phyloP scores from a whole-genome alignment of 2,113 vertebrate genomes.

The Poicephalus meyeri region DNA sequence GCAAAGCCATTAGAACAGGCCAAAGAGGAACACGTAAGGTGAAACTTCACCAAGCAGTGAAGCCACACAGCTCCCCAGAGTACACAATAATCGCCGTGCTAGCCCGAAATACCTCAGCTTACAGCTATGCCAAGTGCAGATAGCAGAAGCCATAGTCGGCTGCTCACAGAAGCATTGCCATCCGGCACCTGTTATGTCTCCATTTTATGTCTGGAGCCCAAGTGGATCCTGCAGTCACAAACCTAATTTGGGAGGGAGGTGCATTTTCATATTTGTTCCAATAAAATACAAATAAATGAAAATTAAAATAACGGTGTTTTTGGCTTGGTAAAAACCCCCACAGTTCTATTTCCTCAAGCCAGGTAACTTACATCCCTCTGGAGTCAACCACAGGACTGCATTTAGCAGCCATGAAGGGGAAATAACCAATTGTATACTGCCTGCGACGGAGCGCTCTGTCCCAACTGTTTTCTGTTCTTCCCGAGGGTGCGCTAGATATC shows the following conservation, averaged over 20 bases:
- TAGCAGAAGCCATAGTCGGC: background rate
- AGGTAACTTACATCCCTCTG: background rate
- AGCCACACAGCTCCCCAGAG: background rate
- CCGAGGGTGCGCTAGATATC: background rate
- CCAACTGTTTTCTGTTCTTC: background rate
- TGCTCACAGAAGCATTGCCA: background rate
- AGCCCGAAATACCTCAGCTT: background rate
- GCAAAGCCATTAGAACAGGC: background rate
- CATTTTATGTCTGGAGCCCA: background rate
- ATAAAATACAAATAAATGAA: background rate
- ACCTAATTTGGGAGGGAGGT: background rate
- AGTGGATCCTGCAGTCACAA: background rate
- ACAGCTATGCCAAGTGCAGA: background rate
- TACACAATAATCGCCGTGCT: fast-evolving
- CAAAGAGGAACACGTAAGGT: background rate
- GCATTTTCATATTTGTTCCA: background rate
- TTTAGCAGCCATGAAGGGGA: background rate
- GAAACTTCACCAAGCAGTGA: background rate
- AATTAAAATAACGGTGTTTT: background rate
- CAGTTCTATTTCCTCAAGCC: background rate
- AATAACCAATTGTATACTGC: background rate
- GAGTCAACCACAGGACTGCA: background rate
- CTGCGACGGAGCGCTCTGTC: background rate
- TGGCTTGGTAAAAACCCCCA: background rate
- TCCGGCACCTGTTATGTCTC: background rate